Percentiles rank a stretch among this genome's conserved stretches.
Conservation (phyloP, 2,113 vertebrate genomes). For the Pandion haliaetus region DNA sequence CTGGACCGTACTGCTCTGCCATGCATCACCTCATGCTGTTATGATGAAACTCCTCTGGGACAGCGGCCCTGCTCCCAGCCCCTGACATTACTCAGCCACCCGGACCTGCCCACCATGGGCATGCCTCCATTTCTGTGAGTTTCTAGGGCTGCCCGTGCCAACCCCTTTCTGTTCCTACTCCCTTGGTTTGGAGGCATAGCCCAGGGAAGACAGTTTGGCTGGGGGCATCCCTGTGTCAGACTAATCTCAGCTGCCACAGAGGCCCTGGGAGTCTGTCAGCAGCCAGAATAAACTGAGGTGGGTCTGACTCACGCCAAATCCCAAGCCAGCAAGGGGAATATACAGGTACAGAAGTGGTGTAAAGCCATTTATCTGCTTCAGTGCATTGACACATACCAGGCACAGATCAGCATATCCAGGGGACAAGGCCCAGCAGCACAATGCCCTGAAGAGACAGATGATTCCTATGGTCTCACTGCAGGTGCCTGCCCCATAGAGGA, state of each 20-base stretch:
- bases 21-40: neutral
- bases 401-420: neutral
- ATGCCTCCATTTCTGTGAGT: neutral
- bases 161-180: neutral
- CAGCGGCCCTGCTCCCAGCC: neutral
- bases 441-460: neutral
- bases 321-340: neutral
- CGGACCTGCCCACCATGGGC: fast-evolving
- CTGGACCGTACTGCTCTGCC: neutral
- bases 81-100: neutral
- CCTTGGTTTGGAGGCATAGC: neutral
- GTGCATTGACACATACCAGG: neutral
- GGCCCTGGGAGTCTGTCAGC: neutral
- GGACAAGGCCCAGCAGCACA: neutral
- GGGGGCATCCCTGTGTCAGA: neutral
- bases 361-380: neutral
- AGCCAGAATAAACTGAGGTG: neutral
- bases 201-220: neutral
- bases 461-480: neutral
- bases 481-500: neutral
- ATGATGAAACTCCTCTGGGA: neutral
- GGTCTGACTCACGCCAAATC: neutral
- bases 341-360: neutral
- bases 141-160: neutral
- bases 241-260: neutral